Conservation (phyloP, 2,888 invertebrate genomes). For the Troglohyphantes excavatus region DNA sequence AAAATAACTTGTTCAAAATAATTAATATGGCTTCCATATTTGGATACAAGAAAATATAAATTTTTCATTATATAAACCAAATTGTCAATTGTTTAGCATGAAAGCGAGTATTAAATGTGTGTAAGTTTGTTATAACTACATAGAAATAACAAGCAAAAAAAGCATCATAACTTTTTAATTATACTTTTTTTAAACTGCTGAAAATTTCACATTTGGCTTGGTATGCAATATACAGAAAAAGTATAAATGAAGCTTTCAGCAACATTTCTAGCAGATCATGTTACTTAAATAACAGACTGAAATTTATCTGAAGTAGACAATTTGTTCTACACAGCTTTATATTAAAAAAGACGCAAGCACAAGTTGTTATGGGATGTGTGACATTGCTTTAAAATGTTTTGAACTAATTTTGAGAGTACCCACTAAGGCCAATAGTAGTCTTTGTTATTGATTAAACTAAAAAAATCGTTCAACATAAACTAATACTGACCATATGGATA, state of each 20-base stretch:
- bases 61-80: no score
- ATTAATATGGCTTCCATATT: no score
- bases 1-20: no score
- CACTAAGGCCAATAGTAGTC: conserved; percentile 72
- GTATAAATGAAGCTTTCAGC: conserved; percentile 78
- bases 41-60: no score
- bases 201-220: conserved; percentile 78
- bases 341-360: conserved; percentile 78
- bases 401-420: conserved; percentile 68
- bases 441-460: conserved; percentile 64
- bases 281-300: conserved; percentile 67
- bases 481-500: conserved; percentile 74
- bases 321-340: conserved; percentile 78
- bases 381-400: conserved; percentile 73
- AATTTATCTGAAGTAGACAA: conserved; percentile 66
- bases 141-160: conserved; percentile 60
- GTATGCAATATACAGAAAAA: conserved; percentile 78
- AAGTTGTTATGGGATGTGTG: conserved; percentile 74
- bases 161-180: conserved; percentile 70
- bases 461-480: conserved; percentile 52
- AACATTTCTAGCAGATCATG: conserved; percentile 66
- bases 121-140: background rate
- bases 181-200: conserved; percentile 72
- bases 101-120: no score
- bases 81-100: no score